Evolutionary conservation across 2,888 invertebrate genomes (phyloP).

Genomic region (Escarpia spicata): DNA sequence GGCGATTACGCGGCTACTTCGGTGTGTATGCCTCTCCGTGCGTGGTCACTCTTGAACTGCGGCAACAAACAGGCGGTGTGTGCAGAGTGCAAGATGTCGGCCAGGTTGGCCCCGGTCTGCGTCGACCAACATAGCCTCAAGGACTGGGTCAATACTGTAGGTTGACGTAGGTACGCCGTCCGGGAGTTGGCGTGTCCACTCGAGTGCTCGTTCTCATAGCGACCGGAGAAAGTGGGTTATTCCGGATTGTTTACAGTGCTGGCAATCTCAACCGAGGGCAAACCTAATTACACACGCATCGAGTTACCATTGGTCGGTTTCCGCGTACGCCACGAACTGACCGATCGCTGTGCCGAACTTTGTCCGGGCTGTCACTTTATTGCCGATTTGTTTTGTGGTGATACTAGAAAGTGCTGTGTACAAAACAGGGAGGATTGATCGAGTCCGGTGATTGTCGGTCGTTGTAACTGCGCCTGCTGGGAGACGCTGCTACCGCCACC

Average conservation of each 20-base stretch:
- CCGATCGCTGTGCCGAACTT: not conserved
- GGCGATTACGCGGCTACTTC: not conserved
- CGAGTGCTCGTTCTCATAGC: not conserved
- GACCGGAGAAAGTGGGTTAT: not conserved
- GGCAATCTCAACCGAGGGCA: not conserved
- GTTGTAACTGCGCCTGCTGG: not conserved
- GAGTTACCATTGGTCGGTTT: not conserved
- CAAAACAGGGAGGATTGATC: not conserved
- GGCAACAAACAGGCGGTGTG: not conserved
- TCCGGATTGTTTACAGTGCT: not conserved
- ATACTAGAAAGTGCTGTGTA: not conserved
- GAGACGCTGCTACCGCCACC: not conserved
- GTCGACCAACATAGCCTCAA: not conserved
- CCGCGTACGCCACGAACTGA: not conserved
- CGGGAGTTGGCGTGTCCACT: not conserved
- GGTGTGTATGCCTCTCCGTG: not conserved
- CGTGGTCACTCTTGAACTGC: not conserved
- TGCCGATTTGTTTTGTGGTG: not conserved
- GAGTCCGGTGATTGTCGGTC: not conserved
- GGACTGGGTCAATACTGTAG: not conserved
- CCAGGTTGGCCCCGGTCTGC: not conserved
- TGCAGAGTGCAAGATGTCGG: not conserved
- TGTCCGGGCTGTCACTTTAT: not conserved
- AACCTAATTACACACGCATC: not conserved
- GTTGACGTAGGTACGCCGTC: not conserved